Conservation (phyloP, 2,888 invertebrate genomes). For the Plusia festucae region DNA sequence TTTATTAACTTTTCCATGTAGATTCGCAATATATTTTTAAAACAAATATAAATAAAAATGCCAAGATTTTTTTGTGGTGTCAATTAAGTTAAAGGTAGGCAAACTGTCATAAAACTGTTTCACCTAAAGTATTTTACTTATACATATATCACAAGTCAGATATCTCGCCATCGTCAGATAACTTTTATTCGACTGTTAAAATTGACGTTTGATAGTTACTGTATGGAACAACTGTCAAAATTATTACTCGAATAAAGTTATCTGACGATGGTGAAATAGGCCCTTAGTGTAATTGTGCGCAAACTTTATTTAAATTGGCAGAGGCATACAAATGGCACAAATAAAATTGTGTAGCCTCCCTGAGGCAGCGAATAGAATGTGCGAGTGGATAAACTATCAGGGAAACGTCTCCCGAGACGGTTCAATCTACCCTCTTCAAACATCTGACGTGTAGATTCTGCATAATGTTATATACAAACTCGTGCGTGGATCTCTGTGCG, state of each 20-base stretch:
- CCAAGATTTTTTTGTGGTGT: no score
- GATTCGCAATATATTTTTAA: no score
- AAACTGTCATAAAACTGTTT: not conserved
- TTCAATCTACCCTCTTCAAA: slow-evolving; percentile 66
- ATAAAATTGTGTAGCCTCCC: slow-evolving; percentile 11
- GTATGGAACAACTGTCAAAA: no score
- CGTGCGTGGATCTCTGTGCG: slow-evolving; percentile 17
- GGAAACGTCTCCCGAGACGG: slow-evolving; percentile 50
- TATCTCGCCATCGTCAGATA: no score
- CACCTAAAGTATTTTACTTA: not conserved
- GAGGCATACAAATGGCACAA: not conserved
- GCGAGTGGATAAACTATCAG: slow-evolving; percentile 39
- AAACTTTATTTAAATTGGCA: slow-evolving; percentile 6
- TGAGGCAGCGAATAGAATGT: slow-evolving; percentile 21
- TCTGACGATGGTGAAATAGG: no score
- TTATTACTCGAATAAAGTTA: no score
- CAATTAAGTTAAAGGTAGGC: no score
- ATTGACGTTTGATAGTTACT: no score
- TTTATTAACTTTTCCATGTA: no score
- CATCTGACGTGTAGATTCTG: slow-evolving; percentile 53
- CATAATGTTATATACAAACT: slow-evolving; percentile 54
- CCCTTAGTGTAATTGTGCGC: not conserved
- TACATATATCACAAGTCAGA: slow-evolving; percentile 3
- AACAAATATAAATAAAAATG: no score
- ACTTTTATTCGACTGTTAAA: no score